Conservation (phyloP, 2,888 invertebrate species). For the Tubulanus polymorphus region DNA sequence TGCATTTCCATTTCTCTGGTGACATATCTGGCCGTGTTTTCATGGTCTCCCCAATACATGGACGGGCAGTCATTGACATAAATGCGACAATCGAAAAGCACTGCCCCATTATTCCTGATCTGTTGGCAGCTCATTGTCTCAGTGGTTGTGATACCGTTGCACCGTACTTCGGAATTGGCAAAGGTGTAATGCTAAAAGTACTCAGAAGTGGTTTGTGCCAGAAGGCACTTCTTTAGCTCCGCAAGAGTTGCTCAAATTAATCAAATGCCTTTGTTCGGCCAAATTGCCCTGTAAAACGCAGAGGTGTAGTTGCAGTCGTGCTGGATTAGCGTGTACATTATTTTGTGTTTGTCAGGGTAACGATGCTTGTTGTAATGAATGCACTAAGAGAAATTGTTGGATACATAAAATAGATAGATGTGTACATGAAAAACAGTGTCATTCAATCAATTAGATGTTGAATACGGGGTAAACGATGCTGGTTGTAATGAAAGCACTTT, state of each 20-base stretch:
- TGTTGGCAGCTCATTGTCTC: slow-evolving; percentile 10
- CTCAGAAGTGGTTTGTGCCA: background rate
- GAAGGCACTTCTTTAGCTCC: too few relatives aligned
- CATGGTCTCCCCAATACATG: slow-evolving; percentile 1
- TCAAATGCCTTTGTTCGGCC: background rate
- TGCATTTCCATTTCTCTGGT: background rate
- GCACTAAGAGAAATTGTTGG: background rate
- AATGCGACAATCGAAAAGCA: slow-evolving; percentile 6
- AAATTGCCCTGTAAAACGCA: background rate
- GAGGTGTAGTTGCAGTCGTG: background rate
- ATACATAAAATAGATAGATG: too few relatives aligned
- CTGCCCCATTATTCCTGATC: background rate
- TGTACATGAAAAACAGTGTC: too few relatives aligned
- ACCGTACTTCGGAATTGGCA: slow-evolving; percentile 5
- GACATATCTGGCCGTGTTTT: background rate
- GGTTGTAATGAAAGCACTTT: too few relatives aligned
- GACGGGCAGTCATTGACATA: slow-evolving; percentile 3
- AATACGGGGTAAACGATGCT: too few relatives aligned
- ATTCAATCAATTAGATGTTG: too few relatives aligned
- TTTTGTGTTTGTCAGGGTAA: background rate
- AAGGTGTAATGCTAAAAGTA: slow-evolving; percentile 1
- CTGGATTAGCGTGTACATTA: background rate
- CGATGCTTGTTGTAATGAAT: background rate
- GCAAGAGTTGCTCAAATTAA: background rate
- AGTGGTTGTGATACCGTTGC: slow-evolving; percentile 16